Evolutionary conservation across 2,888 invertebrate genomes (phyloP).

Genomic region (Hymenopus coronatus): DNA sequence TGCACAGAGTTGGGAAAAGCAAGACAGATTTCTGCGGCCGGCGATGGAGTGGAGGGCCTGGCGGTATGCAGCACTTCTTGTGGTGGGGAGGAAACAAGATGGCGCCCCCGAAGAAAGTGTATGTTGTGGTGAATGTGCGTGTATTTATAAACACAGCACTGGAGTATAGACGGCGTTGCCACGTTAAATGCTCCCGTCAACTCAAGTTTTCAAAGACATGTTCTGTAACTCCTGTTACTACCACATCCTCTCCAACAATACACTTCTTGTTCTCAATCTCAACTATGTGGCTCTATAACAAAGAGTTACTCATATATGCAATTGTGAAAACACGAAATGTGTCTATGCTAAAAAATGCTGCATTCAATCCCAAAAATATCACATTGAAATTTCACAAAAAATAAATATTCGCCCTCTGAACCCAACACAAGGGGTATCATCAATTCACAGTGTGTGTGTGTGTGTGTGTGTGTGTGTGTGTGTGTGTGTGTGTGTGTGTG

Average conservation of each 20-base stretch:
- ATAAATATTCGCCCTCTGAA: too few species aligned
- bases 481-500: too few species aligned
- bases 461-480: too few species aligned
- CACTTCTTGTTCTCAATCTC: too few species aligned
- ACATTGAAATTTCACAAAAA: too few species aligned
- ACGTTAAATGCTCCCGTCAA: background rate
- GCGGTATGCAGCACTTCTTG: background rate
- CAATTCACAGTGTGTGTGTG: too few species aligned
- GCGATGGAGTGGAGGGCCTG: background rate
- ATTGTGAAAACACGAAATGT: too few species aligned
- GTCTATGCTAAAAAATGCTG: too few species aligned
- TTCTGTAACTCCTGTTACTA: background rate
- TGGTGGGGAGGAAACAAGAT: slow-evolving; percentile 18
- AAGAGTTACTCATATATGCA: too few species aligned
- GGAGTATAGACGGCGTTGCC: background rate
- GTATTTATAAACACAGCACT: background rate
- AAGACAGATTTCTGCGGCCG: background rate
- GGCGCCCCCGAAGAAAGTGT: slow-evolving; percentile 11
- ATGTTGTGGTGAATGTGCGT: background rate
- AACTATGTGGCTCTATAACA: too few species aligned
- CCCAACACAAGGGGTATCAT: too few species aligned
- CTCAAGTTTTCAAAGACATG: background rate
- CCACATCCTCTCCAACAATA: background rate
- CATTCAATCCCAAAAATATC: too few species aligned
- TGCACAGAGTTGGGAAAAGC: background rate